Evolutionary conservation across 2,888 invertebrate genomes (phyloP).

Genomic region (Pollenia labialis): DNA sequence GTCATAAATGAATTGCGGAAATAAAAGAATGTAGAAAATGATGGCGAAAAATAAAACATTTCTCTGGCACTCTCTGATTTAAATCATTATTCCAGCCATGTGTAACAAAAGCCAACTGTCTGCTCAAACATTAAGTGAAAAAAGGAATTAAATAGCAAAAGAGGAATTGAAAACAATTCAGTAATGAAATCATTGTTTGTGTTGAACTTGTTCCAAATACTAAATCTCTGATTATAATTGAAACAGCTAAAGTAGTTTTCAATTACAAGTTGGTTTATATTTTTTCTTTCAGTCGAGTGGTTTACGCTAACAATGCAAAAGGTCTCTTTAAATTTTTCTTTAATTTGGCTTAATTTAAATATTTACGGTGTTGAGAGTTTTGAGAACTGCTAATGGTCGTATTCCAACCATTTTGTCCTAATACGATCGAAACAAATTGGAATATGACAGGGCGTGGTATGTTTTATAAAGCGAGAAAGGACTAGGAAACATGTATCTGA

Average conservation of each 20-base stretch:
- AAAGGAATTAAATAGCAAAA: not conserved
- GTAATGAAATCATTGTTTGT: constrained; percentile 5
- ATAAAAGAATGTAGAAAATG: not conserved
- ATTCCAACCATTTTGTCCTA: too few species aligned
- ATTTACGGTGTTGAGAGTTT: too few species aligned
- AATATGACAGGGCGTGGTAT: too few species aligned
- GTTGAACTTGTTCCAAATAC: not conserved
- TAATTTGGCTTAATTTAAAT: too few species aligned
- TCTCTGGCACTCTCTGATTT: not conserved
- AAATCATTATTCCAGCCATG: constrained; percentile 7
- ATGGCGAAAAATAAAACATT: not conserved
- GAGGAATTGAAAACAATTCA: constrained; percentile 17
- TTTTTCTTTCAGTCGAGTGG: not conserved
- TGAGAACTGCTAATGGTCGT: too few species aligned
- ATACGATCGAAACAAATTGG: too few species aligned
- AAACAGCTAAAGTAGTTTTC: constrained; percentile 5
- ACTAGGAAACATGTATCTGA: too few species aligned
- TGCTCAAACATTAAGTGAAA: not conserved
- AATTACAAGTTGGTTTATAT: not conserved
- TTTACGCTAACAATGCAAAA: too few species aligned
- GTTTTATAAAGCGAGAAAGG: too few species aligned
- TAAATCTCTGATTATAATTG: constrained; percentile 16
- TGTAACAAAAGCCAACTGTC: constrained; percentile 12
- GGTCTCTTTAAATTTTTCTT: too few species aligned
- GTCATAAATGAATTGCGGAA: not conserved